These are phyloP conservation scores for Crambe crambe DNA, from an alignment of 37 sponge, comb jelly and placozoan species.

Conservation along the genomic window DNA sequence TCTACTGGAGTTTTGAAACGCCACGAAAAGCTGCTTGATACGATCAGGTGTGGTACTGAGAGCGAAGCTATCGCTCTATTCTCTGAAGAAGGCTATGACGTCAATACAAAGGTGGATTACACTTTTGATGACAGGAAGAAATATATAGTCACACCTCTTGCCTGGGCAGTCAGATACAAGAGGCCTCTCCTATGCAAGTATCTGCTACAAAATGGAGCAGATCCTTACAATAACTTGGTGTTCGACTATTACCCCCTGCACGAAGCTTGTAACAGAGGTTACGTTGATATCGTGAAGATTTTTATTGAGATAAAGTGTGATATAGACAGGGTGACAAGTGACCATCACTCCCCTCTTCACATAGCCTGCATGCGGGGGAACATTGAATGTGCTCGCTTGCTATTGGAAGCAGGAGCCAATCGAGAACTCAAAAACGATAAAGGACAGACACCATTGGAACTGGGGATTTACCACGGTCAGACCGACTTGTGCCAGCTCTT, in stretches of 20 bases:
- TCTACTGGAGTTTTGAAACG: neutral
- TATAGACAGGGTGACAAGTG: constrained; percentile 30
- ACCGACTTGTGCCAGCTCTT: constrained; percentile 35
- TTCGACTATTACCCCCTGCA: constrained; percentile 65
- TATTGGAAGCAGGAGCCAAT: constrained; percentile 39
- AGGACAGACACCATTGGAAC: constrained; percentile 48
- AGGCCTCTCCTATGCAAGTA: constrained; percentile 32
- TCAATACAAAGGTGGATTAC: constrained; percentile 35
- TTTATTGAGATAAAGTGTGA: constrained; percentile 37
- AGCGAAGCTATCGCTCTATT: constrained; percentile 33
- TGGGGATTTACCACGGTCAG: constrained; percentile 42
- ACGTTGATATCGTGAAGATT: constrained; percentile 28
- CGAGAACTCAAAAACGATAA: constrained; percentile 12
- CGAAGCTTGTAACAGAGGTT: constrained; percentile 54
- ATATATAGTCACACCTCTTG: constrained; percentile 51
- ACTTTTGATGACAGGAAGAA: constrained; percentile 50
- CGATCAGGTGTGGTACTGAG: constrained; percentile 19
- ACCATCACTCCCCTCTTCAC: constrained; percentile 60
- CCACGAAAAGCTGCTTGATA: constrained; percentile 19
- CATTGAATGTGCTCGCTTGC: constrained; percentile 39
- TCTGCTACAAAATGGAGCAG: constrained; percentile 39
- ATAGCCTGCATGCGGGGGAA: constrained; percentile 59
- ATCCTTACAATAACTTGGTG: constrained; percentile 36
- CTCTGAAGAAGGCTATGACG: constrained; percentile 17
- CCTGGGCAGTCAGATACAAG: constrained; percentile 51